These are phyloP conservation scores for Lytechinus variegatus DNA, from an alignment of 35 echinoderm and acorn worm species.

Conservation along the genomic window DNA sequence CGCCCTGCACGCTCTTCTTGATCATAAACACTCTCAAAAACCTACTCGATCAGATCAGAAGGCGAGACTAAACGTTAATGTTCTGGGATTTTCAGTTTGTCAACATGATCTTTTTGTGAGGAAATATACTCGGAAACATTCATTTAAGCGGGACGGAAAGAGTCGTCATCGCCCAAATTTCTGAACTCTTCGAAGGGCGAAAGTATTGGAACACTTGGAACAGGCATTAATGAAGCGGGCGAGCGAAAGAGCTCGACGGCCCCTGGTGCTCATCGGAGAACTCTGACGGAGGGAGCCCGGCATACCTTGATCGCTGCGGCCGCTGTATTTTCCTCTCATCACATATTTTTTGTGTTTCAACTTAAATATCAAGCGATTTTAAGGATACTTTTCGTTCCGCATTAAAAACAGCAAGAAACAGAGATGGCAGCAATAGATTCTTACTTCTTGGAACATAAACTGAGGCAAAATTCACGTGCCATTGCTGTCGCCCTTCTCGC, in stretches of 20 bases:
- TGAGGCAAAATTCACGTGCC: conserved; percentile 10
- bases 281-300: neutral
- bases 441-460: conserved; percentile 16
- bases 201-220: neutral
- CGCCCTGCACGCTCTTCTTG: neutral
- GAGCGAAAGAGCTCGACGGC: neutral
- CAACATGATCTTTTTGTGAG: neutral
- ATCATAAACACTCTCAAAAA: neutral
- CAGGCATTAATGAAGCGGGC: neutral
- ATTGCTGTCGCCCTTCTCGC: neutral
- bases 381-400: conserved; percentile 6
- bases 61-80: conserved; percentile 14
- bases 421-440: neutral
- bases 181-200: neutral
- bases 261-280: neutral
- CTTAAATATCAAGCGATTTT: neutral
- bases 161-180: conserved; percentile 33
- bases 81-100: neutral
- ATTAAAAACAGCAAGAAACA: neutral
- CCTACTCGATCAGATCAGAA: neutral
- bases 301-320: neutral
- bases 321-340: neutral
- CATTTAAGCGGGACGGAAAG: neutral
- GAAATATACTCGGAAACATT: conserved; percentile 40
- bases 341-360: neutral